Evolutionary conservation across 2,888 invertebrate species (phyloP).

Genomic region (Hecatera dysodea): DNA sequence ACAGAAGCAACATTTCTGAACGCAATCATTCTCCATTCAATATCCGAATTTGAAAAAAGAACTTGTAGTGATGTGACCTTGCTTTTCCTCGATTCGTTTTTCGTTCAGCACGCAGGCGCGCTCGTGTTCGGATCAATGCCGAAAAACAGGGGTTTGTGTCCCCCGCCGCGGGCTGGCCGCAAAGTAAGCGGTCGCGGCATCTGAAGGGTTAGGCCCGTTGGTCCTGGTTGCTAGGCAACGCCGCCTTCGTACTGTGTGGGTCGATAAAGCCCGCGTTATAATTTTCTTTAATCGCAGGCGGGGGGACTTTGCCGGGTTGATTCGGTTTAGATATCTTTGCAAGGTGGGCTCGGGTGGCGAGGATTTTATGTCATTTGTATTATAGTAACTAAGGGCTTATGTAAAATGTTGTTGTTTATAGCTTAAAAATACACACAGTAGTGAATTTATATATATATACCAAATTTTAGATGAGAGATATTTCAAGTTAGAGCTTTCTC

Average conservation of each 20-base stretch:
- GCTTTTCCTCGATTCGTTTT: conserved; percentile 88
- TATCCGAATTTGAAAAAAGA: conserved; percentile 89
- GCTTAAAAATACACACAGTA: neutral
- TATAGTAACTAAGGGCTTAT: conserved; percentile 21
- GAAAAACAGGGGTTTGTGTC: conserved; percentile 86
- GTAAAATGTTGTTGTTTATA: neutral
- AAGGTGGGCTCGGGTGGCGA: conserved; percentile 58
- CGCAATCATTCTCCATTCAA: conserved; percentile 88
- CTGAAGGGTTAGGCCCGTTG: conserved; percentile 86
- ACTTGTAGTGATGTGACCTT: conserved; percentile 89
- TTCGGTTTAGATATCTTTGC: conserved; percentile 72
- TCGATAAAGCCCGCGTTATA: conserved; percentile 85
- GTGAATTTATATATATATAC: too few relatives aligned
- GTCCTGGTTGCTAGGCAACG: conserved; percentile 86
- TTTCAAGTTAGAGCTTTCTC: too few relatives aligned
- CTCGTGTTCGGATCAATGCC: conserved; percentile 87
- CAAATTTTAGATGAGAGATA: too few relatives aligned
- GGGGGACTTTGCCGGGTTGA: conserved; percentile 70
- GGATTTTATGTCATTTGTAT: conserved; percentile 30
- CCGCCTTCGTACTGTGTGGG: conserved; percentile 80
- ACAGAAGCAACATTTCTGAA: conserved; percentile 81
- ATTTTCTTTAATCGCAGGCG: conserved; percentile 86
- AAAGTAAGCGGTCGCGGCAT: conserved; percentile 88
- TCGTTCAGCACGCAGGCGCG: conserved; percentile 89
- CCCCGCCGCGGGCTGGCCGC: conserved; percentile 80